phyloP scores from a whole-genome alignment of 2,113 vertebrate species.

The Saimiri boliviensis region DNA sequence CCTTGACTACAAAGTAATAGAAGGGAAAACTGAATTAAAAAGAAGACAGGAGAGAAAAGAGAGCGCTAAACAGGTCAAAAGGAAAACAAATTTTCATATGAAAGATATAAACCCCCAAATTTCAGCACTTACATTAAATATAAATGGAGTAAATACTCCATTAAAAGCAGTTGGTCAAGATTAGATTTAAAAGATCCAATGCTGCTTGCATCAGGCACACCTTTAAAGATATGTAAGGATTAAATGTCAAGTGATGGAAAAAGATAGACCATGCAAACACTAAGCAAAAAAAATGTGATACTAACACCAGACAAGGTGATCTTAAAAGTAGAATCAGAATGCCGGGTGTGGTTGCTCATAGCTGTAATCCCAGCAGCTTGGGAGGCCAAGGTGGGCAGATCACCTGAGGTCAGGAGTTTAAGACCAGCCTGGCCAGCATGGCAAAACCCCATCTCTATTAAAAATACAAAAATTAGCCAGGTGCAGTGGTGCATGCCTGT shows the following conservation, averaged over 20 bases:
- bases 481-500: too few relatives aligned
- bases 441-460: too few relatives aligned
- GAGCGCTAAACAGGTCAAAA: not conserved
- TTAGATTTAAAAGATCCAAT: not conserved
- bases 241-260: not conserved
- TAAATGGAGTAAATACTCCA: not conserved
- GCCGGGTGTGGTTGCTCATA: too few relatives aligned
- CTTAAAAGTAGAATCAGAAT: not conserved
- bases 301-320: not conserved
- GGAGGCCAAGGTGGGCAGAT: too few relatives aligned
- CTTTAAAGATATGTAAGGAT: not conserved
- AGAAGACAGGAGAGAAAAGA: not conserved
- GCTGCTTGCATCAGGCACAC: not conserved
- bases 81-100: not conserved
- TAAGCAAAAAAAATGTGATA: not conserved
- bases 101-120: not conserved
- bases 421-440: too few relatives aligned
- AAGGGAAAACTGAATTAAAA: not conserved
- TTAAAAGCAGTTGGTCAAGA: constrained; percentile 37
- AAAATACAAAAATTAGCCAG: too few relatives aligned
- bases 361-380: too few relatives aligned
- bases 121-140: not conserved
- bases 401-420: too few relatives aligned
- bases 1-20: not conserved
- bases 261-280: not conserved